A percentile compares a stretch with the other conserved stretches of the same genome.
Conservation (phyloP, 2,797 vertebrate species). For the Stomatorhinus walkeri region DNA sequence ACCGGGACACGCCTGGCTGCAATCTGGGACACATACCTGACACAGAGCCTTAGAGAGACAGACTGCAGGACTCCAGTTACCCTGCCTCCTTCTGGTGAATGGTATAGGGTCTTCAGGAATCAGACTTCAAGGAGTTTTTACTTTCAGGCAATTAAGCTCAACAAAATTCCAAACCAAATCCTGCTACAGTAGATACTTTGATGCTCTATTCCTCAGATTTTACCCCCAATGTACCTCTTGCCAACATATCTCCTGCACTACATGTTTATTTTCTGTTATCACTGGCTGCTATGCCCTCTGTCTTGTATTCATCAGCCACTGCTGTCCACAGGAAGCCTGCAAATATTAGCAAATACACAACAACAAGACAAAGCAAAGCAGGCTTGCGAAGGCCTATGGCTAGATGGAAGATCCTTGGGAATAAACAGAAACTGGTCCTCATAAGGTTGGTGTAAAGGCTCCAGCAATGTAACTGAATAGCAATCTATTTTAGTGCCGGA, state of each 20-base stretch:
- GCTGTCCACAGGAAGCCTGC: background rate
- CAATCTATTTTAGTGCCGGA: background rate
- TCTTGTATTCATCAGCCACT: background rate
- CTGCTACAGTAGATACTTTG: background rate
- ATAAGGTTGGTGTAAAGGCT: background rate
- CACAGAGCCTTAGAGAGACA: background rate
- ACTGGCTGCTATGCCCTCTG: background rate
- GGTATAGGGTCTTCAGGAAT: background rate
- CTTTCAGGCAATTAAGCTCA: background rate
- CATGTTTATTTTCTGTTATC: background rate
- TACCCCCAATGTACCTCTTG: background rate
- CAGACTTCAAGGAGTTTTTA: constrained; percentile 3
- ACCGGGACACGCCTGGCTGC: background rate
- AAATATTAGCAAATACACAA: background rate
- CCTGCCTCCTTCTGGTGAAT: background rate
- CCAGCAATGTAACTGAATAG: background rate
- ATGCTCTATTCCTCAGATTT: background rate
- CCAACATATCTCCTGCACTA: background rate
- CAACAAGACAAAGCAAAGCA: background rate
- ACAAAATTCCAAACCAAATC: background rate
- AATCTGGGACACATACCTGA: background rate
- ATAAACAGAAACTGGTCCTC: background rate
- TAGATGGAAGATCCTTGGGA: background rate
- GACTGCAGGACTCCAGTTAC: background rate
- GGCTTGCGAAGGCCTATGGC: background rate